Base-by-base conservation (phyloP, 1,140 invertebrate species). In the Dryas iulia region DNA sequence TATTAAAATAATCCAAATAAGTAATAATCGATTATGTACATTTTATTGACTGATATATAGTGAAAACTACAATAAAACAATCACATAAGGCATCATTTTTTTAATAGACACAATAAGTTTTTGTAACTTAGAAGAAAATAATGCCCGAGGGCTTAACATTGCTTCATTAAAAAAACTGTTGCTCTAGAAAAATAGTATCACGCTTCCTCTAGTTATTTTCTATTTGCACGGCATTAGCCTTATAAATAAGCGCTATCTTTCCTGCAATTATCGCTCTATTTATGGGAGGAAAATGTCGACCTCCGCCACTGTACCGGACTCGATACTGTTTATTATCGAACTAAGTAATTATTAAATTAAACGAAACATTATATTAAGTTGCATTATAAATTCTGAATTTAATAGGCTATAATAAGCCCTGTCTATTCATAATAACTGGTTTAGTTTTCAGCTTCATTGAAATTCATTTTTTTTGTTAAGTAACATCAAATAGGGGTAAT, bases 191-290 rank as follows among this genome's bases (percentile, higher is more conserved):
- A 47, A 47, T 47, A 3, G 14, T 47, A 47, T 47, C 39, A 21
- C 21, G 39, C 39, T 47, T 47, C 23, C 53, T 54, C 12, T 24
- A 24, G 53, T 56, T 56, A 56, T 56, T 56, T 69, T 62, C 59
- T 69, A 58, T 69, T 69, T 69, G 59, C 28, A 30, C 59, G 33
- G 66, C 28, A 62, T 69, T 62, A 69, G 66, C 66, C 59, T 56
- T 69, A 69, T 69, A 69, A 69, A 69, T 69, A 69, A 69, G 33
- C 71, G 65, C 30, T 76, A 79, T 81, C 74, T 81, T 81, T 81
- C 77, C 75, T 79, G 77, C 73, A 83, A 86, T 86, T 81, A 84
- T 79, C 77, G 72, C 71, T 67, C 54, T 80, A 79, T 81, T 84
- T 80, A 81, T 72, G 73, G 59, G 66, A 73, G 78, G 80, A 78